Conservation (phyloP, 35 echinoderm and acorn worm species). For the Apostichopus japonicus region DNA sequence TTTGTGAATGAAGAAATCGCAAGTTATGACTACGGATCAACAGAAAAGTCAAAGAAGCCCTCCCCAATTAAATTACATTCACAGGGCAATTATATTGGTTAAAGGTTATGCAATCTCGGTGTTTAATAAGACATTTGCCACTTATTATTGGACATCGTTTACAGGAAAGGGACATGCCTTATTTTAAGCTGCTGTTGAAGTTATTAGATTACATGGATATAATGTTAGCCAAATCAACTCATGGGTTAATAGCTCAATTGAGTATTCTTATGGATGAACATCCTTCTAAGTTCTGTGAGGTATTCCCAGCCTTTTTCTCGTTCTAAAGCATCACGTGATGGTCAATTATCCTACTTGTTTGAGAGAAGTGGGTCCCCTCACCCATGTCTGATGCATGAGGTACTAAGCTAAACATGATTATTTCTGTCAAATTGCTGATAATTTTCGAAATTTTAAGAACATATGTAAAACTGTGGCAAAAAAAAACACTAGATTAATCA, state of each 20-base stretch:
- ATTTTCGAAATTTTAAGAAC: constrained; percentile 46
- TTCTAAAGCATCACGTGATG: constrained; percentile 54
- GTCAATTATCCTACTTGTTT: too few species aligned
- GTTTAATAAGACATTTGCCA: neutral
- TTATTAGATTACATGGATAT: neutral
- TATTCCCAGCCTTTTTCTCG: neutral
- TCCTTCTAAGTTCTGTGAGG: neutral
- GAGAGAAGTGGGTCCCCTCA: neutral
- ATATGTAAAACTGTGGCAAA: constrained; percentile 60
- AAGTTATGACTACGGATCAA: too few species aligned
- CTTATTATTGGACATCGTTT: constrained; percentile 30
- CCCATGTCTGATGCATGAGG: constrained; percentile 65
- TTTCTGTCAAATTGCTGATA: too few species aligned
- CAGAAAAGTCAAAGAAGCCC: too few species aligned
- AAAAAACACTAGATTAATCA: constrained; percentile 60
- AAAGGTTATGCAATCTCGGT: constrained; percentile 19
- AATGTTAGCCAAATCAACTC: constrained; percentile 39
- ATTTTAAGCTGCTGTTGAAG: too few species aligned
- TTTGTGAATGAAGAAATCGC: too few species aligned
- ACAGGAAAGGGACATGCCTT: neutral
- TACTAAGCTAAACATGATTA: constrained; percentile 64
- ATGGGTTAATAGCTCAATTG: constrained; percentile 10
- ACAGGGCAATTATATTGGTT: neutral
- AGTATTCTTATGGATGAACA: neutral
- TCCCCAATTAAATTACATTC: too few species aligned